Evolutionary conservation across 2,797 vertebrate species (phyloP).

Genomic region (Microctenopoma lineatum): DNA sequence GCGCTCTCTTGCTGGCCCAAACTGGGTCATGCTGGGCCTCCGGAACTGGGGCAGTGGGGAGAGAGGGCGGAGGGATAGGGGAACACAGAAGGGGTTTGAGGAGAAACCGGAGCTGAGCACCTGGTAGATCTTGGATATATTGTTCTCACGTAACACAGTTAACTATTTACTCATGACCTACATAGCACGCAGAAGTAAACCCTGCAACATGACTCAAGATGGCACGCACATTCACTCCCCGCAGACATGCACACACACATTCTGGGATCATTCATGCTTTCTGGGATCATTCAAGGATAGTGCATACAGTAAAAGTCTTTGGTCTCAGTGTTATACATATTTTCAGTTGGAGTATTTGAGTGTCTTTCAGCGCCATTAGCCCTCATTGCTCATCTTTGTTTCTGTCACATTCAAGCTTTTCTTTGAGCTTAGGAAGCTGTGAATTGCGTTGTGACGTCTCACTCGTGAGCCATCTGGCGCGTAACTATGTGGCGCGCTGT

Average conservation of each 20-base stretch:
- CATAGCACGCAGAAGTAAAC: slow-evolving; percentile 62
- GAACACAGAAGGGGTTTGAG: slow-evolving; percentile 58
- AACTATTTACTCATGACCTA: slow-evolving; percentile 73
- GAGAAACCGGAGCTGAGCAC: slow-evolving; percentile 60
- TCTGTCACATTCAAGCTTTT: slow-evolving; percentile 14
- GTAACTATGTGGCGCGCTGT: slow-evolving; percentile 20
- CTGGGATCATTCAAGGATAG: slow-evolving; percentile 23
- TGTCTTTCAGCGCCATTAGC: not conserved
- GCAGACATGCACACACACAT: not conserved
- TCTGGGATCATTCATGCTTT: slow-evolving; percentile 2
- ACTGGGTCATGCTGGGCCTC: slow-evolving; percentile 80
- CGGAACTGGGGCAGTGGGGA: slow-evolving; percentile 80
- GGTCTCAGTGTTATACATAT: not conserved
- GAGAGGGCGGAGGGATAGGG: slow-evolving; percentile 48
- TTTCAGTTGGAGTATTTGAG: not conserved
- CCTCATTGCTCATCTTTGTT: not conserved
- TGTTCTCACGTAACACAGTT: slow-evolving; percentile 56
- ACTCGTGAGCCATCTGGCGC: slow-evolving; percentile 39
- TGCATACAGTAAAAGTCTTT: not conserved
- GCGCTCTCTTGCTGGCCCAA: slow-evolving; percentile 64
- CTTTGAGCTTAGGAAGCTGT: slow-evolving; percentile 27
- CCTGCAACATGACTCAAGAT: slow-evolving; percentile 10
- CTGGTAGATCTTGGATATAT: slow-evolving; percentile 56
- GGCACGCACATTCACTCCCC: slow-evolving; percentile 18
- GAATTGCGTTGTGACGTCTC: slow-evolving; percentile 57